These are phyloP conservation scores for Epirrhoe tristata DNA, from an alignment of 2,888 invertebrate species.

Conservation along the genomic window DNA sequence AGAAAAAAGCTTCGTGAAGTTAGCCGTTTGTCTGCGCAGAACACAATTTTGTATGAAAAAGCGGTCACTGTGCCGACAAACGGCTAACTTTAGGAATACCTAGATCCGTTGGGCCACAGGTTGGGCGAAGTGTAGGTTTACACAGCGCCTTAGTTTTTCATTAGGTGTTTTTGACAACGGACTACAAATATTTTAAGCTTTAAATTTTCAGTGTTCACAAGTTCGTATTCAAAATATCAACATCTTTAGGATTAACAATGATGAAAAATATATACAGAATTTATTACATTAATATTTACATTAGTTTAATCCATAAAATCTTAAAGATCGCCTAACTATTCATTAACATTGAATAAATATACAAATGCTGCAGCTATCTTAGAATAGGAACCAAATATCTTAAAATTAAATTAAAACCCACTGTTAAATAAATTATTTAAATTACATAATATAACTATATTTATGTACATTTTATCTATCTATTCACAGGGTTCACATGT, in stretches of 20 bases:
- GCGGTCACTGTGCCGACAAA: too few relatives aligned
- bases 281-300: slow-evolving; percentile 36
- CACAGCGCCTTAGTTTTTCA: too few relatives aligned
- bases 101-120: too few relatives aligned
- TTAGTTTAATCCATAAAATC: slow-evolving; percentile 41
- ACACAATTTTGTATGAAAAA: too few relatives aligned
- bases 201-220: slow-evolving; percentile 33
- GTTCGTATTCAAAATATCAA: slow-evolving; percentile 45
- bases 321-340: slow-evolving; percentile 53
- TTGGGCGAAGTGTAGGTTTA: too few relatives aligned
- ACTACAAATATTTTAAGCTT: too few relatives aligned
- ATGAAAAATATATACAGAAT: slow-evolving; percentile 35
- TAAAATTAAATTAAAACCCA: slow-evolving; percentile 56
- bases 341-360: slow-evolving; percentile 68
- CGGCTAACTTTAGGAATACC: too few relatives aligned
- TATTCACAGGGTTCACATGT: slow-evolving; percentile 58
- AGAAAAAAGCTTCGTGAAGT: too few relatives aligned
- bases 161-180: too few relatives aligned
- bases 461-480: slow-evolving; percentile 70
- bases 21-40: too few relatives aligned
- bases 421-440: slow-evolving; percentile 78
- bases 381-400: slow-evolving; percentile 83
- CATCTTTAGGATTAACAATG: slow-evolving; percentile 19
- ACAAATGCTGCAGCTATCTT: slow-evolving; percentile 73
- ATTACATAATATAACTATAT: slow-evolving; percentile 65